phyloP scores from a whole-genome alignment of 2,797 vertebrate species.

The Cossypha heuglini region DNA sequence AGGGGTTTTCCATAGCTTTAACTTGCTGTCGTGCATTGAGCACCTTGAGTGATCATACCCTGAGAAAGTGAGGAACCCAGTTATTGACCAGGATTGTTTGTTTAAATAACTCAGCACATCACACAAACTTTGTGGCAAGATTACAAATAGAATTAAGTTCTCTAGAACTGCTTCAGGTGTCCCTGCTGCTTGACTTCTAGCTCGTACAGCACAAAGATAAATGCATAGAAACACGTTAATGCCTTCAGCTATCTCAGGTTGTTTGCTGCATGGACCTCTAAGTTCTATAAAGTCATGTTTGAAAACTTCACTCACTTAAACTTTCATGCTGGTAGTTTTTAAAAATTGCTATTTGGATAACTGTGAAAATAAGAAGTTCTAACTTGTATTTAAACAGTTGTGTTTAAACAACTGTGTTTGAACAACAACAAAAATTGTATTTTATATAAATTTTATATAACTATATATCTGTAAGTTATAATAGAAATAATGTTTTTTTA shows the following conservation, averaged over 20 bases:
- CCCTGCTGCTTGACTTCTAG: not conserved
- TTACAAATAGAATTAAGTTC: not conserved
- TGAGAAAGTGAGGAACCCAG: not conserved
- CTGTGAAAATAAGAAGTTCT: not conserved
- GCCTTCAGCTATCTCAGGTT: not conserved
- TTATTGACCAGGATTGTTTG: not conserved
- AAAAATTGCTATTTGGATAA: not conserved
- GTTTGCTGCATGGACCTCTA: not conserved
- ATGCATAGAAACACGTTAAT: not conserved
- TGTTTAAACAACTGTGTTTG: not conserved
- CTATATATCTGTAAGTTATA: no score
- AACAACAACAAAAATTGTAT: not conserved
- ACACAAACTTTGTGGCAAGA: not conserved
- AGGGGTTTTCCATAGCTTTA: not conserved
- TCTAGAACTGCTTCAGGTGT: not conserved
- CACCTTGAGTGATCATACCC: not conserved
- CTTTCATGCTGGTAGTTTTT: not conserved
- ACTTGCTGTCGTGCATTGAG: not conserved
- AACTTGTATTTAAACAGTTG: not conserved
- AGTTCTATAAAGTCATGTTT: not conserved
- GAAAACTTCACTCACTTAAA: not conserved
- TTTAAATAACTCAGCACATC: not conserved
- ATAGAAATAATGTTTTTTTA: not conserved
- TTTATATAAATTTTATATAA: not conserved
- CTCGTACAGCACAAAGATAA: not conserved